Base-by-base conservation (phyloP, 2,113 vertebrate genomes). In the Crypturellus undulatus region DNA sequence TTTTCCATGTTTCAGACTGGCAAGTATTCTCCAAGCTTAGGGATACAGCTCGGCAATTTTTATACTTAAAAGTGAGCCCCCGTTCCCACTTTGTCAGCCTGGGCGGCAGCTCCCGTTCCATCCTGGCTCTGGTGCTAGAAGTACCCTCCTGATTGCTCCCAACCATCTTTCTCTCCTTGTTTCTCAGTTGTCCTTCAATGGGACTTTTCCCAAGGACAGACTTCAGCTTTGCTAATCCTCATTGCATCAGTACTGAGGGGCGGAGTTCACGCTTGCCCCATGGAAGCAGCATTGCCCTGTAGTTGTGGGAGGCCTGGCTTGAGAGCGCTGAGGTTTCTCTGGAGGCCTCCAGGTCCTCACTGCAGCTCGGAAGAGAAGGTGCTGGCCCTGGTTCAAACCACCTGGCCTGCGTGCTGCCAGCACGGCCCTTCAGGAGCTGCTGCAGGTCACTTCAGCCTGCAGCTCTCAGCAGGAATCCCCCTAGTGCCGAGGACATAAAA, bases 401-500 rank as follows among this genome's bases (percentile, higher is more conserved):
- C 6, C 28, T 4, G 51, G 36, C 59, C 32, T 59, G 14, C 5
- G 2, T 59, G 42, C 36, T 96, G 49, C 81, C 58, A 64, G 56
- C 72, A 45, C 0, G 1, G 58, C 43, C 52, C 3, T 4, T 19
- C 62, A 65, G 25, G n/a, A 78, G 6, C 56, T 30, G 28, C 21
- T 1, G 38, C 60, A 90, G 64, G 60, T 9, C 38, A 38, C 75
- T 15, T 15, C 1, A 2, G 54, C 69, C 82, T 78, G 52, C 64
- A 52, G 18, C 24, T 87, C 65, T 30, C 79, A 19, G 60, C 63
- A 89, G 79, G 65, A 88, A 96, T 90, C 69, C 82, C 38, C 32
- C 26, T n/a, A 5, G 69, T 72, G 83, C 40, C 52, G 49, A 47
- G 51, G 77, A 69, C 14, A 19, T 40, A 84, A 80, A 91, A 91